Evolutionary conservation across 2,888 invertebrate species (phyloP), one percentile per base, ranked within the genome.

Genomic region (Agrotis ipsilon): DNA sequence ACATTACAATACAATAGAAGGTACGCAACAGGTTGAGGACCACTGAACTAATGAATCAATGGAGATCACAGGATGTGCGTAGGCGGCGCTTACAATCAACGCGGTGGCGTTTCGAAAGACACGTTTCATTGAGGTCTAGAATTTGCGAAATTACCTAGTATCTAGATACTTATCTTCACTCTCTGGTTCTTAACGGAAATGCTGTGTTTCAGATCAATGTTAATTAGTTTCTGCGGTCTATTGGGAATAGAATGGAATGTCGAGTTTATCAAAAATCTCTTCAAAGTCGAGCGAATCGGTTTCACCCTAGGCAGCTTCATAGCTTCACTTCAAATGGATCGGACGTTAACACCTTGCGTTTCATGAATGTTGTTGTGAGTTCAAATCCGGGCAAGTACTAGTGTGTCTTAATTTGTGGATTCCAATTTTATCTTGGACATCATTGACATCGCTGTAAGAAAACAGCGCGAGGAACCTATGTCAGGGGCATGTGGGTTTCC

Each of bases 21-120:
- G 13, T 46, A 54, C 18, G 52, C 49, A 16, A 39, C 69, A 82
- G 60, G 59, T 80, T 82, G 73, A 67, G 74, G 49, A 77, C 61
- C 72, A 52, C 69, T 70, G 68, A 49, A 21, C 24, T 75, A 83
- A 86, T 90, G 85, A 88, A 88, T 88, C 86, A 89, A 86, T 83
- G 78, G 80, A 75, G 82, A 87, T 82, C 84, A 67, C 92, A 90
- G 90, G 92, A 92, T 88, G 87, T 83, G 88, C 69, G 92, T 91
- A 83, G 91, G 91, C 83, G 89, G 78, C 82, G 90, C 82, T 69
- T 68, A 86, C 88, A 90, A 91, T 89, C 88, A 85, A 80, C 80
- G 66, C 76, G 58, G 58, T 68, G 80, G 76, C 73, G 84, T 91
- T 89, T 88, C 88, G 89, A 89, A 91, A 91, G 87, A 79, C 75